Percentiles rank a stretch among this genome's conserved stretches.
These are phyloP conservation scores for Drosophila sulfurigaster DNA, from an alignment of 1,140 invertebrate species.

Conservation along the genomic window DNA sequence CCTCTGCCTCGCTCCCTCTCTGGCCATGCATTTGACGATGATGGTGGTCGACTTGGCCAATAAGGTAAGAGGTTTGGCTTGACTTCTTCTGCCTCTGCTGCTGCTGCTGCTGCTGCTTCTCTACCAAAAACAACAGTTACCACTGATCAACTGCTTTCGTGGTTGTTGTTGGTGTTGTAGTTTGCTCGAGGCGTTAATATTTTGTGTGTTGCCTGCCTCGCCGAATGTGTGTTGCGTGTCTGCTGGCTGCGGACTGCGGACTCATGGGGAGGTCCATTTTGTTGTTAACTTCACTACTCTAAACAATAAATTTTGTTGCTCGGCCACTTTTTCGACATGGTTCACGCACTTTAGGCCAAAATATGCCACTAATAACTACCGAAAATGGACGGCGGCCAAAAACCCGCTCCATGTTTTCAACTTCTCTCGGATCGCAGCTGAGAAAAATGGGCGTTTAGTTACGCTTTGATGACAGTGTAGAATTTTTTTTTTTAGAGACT, in stretches of 20 bases:
- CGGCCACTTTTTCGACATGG: constrained; percentile 74
- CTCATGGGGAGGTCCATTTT: constrained; percentile 79
- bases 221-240: constrained; percentile 71
- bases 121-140: constrained; percentile 77
- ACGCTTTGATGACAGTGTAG: constrained; percentile 84
- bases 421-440: constrained; percentile 51
- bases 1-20: background rate
- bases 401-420: constrained; percentile 38
- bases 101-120: constrained; percentile 14
- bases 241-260: constrained; percentile 13
- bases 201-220: constrained; percentile 64
- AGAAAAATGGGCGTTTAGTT: constrained; percentile 84
- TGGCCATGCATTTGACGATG: constrained; percentile 51
- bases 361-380: constrained; percentile 84
- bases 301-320: constrained; percentile 81
- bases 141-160: constrained; percentile 64
- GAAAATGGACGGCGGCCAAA: constrained; percentile 64
- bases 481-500: constrained; percentile 42
- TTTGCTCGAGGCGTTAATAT: constrained; percentile 78
- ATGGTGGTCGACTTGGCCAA: constrained; percentile 77
- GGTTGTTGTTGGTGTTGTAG: constrained; percentile 52
- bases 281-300: constrained; percentile 73
- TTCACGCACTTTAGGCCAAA: constrained; percentile 83
- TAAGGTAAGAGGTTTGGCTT: constrained; percentile 71
- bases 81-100: background rate